phyloP scores from a whole-genome alignment of 2,797 vertebrate genomes.

The Cossypha heuglini region DNA sequence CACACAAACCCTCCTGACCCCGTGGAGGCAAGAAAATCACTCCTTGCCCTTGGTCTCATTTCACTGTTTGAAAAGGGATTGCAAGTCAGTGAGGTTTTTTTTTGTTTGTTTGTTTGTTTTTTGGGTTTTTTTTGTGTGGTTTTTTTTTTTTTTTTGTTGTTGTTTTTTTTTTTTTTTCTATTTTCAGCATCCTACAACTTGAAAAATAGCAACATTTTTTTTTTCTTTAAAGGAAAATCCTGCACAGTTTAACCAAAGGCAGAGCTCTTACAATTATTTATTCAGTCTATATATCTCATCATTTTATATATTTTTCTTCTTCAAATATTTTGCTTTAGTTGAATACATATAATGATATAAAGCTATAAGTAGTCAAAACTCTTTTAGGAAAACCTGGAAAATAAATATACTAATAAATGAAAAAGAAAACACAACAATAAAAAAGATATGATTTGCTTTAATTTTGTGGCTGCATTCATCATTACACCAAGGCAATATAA shows the following conservation, averaged over 20 bases:
- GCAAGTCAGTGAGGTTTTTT: too few species aligned
- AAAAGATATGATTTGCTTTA: background rate
- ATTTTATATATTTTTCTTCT: background rate
- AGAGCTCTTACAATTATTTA: background rate
- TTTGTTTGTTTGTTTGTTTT: too few species aligned
- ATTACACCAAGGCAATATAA: background rate
- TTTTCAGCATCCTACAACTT: background rate
- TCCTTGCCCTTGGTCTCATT: background rate
- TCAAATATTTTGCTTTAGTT: background rate
- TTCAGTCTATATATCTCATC: background rate
- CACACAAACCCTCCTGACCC: accelerated
- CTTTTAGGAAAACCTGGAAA: background rate
- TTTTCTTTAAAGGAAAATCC: background rate
- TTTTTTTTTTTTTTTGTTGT: background rate
- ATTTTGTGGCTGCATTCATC: background rate
- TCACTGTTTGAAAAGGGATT: background rate
- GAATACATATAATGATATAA: background rate
- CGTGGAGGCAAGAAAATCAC: accelerated
- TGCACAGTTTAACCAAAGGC: background rate
- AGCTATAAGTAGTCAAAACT: background rate
- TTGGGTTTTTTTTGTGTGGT: too few species aligned
- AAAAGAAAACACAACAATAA: background rate
- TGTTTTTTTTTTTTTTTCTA: background rate
- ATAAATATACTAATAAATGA: background rate
- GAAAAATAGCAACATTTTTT: background rate